phyloP scores from a whole-genome alignment of 2,888 invertebrate species.

The Yponomeuta malinellus region DNA sequence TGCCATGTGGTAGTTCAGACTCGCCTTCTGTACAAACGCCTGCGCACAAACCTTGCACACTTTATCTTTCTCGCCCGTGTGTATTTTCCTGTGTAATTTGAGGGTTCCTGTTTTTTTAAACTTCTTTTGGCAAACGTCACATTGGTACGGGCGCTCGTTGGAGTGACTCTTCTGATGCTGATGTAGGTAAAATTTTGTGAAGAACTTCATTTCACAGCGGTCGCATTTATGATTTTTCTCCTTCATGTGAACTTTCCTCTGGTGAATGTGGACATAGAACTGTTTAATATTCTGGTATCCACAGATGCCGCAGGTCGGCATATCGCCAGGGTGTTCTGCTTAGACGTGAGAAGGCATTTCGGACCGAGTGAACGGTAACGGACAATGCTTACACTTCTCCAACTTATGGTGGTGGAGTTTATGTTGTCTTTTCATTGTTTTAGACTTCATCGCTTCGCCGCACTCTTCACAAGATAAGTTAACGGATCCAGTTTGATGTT shows the following conservation, averaged over 20 bases:
- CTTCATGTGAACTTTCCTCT: conserved; percentile 33
- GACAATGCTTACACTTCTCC: background rate
- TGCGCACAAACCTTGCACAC: conserved; percentile 36
- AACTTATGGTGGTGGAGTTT: background rate
- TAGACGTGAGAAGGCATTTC: background rate
- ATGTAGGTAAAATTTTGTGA: conserved; percentile 1
- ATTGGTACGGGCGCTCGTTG: conserved; percentile 30
- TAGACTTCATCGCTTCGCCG: background rate
- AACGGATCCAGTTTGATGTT: background rate
- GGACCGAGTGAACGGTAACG: too few species aligned
- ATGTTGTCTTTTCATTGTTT: background rate
- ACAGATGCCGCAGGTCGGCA: conserved; percentile 8
- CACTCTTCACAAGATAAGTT: background rate
- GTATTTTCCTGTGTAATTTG: conserved; percentile 30
- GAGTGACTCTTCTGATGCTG: conserved; percentile 27
- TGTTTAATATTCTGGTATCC: background rate
- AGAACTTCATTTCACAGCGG: conserved; percentile 30
- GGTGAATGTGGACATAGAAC: background rate
- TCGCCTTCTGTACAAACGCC: conserved; percentile 40
- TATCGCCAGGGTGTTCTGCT: conserved; percentile 13
- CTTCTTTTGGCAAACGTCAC: conserved; percentile 35
- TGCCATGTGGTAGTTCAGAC: conserved; percentile 37
- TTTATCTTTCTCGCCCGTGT: conserved; percentile 34
- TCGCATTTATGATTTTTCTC: conserved; percentile 33
- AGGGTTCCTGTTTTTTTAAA: conserved; percentile 26